Evolutionary conservation across 2,113 vertebrate species (phyloP).

Genomic region (Melanerpes aurifrons): DNA sequence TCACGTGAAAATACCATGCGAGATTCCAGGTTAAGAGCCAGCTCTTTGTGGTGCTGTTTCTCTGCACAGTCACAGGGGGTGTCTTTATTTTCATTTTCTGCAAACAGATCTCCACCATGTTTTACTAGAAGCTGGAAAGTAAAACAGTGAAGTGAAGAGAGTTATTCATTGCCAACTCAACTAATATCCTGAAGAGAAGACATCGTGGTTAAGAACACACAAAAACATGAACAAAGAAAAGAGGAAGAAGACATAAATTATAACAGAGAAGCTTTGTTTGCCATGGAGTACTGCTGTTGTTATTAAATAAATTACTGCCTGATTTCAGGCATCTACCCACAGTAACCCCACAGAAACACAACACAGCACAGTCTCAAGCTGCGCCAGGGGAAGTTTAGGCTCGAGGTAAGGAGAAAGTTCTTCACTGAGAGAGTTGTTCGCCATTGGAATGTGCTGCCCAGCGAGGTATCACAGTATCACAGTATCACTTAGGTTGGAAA

Average conservation of each 20-base stretch:
- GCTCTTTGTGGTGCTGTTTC: slow-evolving; percentile 95
- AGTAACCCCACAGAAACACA: too few species aligned
- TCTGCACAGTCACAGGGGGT: slow-evolving; percentile 98
- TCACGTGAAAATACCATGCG: slow-evolving; percentile 98
- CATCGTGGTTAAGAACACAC: background rate
- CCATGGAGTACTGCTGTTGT: background rate
- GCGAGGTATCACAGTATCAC: too few species aligned
- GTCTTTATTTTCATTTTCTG: slow-evolving; percentile 97
- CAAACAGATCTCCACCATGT: slow-evolving; percentile 93
- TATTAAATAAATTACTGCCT: background rate
- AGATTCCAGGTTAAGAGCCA: slow-evolving; percentile 96
- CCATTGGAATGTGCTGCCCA: too few species aligned
- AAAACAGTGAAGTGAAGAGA: slow-evolving; percentile 28
- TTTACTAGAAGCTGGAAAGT: slow-evolving; percentile 86
- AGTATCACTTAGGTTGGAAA: too few species aligned
- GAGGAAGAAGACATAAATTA: background rate
- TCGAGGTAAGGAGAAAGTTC: too few species aligned
- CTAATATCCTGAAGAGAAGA: background rate
- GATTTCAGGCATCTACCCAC: background rate
- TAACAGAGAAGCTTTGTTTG: background rate
- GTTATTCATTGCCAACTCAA: background rate
- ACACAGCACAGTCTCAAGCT: too few species aligned
- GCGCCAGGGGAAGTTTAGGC: too few species aligned
- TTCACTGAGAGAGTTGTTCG: too few species aligned
- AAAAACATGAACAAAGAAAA: background rate